Conservation (phyloP, 2,888 invertebrate genomes). For the Teinopalpus imperialis region DNA sequence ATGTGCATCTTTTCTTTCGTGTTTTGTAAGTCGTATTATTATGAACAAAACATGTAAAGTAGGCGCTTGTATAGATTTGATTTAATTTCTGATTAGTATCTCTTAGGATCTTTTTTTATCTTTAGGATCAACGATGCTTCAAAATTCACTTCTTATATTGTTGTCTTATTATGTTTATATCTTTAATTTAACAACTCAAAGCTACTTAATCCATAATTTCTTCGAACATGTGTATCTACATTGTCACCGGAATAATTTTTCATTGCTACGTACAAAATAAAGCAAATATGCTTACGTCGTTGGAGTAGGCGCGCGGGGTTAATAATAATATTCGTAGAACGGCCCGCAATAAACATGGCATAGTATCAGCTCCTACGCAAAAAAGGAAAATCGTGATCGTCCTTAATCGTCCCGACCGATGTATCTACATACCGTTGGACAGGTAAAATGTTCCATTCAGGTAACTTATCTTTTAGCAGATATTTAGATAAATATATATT, state of each 20-base stretch:
- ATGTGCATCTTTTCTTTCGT: no score
- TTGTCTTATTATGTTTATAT: no score
- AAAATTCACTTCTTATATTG: no score
- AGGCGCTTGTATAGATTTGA: no score
- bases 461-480: no score
- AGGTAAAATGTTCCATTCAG: slow-evolving; percentile 50
- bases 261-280: slow-evolving; percentile 8
- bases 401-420: slow-evolving; percentile 41
- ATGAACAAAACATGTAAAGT: no score
- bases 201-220: neutral
- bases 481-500: no score
- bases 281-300: slow-evolving; percentile 6
- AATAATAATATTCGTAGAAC: slow-evolving; percentile 40
- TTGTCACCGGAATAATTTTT: slow-evolving; percentile 11
- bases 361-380: slow-evolving; percentile 38
- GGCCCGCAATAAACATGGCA: slow-evolving; percentile 31
- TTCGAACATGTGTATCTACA: slow-evolving; percentile 2
- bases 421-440: slow-evolving; percentile 36
- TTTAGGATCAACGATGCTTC: no score
- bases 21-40: no score
- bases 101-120: no score
- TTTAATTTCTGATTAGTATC: no score
- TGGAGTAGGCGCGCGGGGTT: slow-evolving; percentile 26
- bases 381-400: slow-evolving; percentile 50
- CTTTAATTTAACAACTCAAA: neutral